Evolutionary conservation across 2,888 invertebrate genomes (phyloP).

Genomic region (Andrena fulva): DNA sequence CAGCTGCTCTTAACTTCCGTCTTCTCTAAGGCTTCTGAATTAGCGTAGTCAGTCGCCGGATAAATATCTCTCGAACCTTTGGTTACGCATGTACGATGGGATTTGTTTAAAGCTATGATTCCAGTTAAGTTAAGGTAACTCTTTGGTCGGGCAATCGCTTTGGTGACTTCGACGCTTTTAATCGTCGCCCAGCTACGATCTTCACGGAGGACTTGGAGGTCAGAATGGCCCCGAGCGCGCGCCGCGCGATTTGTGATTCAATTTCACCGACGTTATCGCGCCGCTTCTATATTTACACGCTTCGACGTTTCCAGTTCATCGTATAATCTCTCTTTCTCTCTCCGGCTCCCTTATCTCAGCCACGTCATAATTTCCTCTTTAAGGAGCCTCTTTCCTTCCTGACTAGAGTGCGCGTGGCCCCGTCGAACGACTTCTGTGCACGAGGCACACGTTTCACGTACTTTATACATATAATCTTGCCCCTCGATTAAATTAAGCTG

Average conservation of each 20-base stretch:
- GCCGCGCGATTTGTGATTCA: conserved; percentile 24
- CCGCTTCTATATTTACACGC: conserved; percentile 53
- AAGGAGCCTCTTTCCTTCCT: conserved; percentile 33
- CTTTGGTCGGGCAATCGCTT: conserved; percentile 19
- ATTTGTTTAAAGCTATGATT: neutral
- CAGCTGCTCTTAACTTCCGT: no score
- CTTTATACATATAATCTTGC: neutral
- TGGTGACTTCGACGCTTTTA: conserved; percentile 23
- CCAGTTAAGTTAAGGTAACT: neutral
- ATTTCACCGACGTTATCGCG: conserved; percentile 46
- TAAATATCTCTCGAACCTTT: neutral
- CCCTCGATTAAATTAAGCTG: conserved; percentile 52
- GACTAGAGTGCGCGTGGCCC: conserved; percentile 66
- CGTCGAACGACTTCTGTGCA: neutral
- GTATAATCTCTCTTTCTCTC: conserved; percentile 53
- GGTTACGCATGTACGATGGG: neutral
- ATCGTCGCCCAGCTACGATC: neutral
- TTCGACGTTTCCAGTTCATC: conserved; percentile 44
- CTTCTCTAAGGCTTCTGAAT: no score
- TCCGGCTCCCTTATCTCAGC: conserved; percentile 55
- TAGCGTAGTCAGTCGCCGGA: no score
- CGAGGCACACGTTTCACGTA: neutral
- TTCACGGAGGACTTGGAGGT: neutral
- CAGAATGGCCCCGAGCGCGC: neutral
- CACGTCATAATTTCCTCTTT: conserved; percentile 43